A percentile compares a stretch with the other conserved stretches of the same genome.
Evolutionary conservation across 2,888 invertebrate genomes (phyloP).

Genomic region (Diplazon laetatorius): DNA sequence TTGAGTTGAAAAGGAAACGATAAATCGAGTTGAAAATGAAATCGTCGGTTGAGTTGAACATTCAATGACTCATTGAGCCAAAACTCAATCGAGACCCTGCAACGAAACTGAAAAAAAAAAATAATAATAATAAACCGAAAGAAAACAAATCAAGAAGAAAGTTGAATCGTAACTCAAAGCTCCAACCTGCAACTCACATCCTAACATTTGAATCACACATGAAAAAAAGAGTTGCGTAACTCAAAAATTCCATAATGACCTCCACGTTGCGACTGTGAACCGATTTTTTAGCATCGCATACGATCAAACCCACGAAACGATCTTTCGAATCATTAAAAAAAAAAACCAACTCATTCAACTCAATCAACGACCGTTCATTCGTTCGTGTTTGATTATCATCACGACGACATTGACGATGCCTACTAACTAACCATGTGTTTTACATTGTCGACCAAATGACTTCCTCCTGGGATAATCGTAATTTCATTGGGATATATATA

Average conservation of each 20-base stretch:
- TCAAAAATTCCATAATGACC: background rate
- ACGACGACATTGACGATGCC: background rate
- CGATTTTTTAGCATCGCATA: background rate
- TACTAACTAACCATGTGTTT: constrained; percentile 23
- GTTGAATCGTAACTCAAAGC: too few species aligned
- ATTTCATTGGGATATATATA: constrained; percentile 37
- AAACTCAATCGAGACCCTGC: too few species aligned
- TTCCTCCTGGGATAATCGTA: constrained; percentile 39
- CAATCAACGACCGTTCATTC: background rate
- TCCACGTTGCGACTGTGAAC: background rate
- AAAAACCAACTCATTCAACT: background rate
- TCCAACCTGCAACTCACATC: too few species aligned
- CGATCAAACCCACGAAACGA: background rate
- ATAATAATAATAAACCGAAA: too few species aligned
- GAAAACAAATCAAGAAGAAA: too few species aligned
- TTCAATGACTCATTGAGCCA: too few species aligned
- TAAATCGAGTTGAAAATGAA: too few species aligned
- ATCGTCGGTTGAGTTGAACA: too few species aligned
- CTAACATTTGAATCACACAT: too few species aligned
- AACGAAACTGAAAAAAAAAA: too few species aligned
- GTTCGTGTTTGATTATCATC: constrained; percentile 24
- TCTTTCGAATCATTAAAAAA: background rate
- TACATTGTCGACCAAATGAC: constrained; percentile 23
- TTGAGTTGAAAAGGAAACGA: too few species aligned
- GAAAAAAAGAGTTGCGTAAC: background rate